Evolutionary conservation across 2,888 invertebrate genomes (phyloP), one percentile per base, ranked within the genome.

Genomic region (Coenonympha glycerion): DNA sequence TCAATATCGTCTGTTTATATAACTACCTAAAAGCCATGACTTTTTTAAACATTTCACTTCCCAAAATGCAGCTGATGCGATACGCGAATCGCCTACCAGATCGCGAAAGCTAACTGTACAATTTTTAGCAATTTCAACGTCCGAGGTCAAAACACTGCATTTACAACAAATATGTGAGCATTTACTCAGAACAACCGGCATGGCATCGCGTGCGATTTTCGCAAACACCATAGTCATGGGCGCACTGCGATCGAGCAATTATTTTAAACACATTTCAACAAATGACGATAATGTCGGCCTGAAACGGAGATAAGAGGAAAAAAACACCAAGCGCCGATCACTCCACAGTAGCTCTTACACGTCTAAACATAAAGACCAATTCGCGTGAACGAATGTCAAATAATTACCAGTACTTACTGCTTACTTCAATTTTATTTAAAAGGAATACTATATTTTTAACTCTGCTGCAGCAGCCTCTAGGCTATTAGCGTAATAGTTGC

Each of bases 211-310:
- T 83, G 86, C 84, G 77, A 79, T 80, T 81, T 80, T 76, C 72
- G 64, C 73, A 74, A 75, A 79, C 79, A 73, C 73, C 75, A 65
- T 68, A 69, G 74, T 75, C 76, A 81, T 77, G 81, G 68, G 77
- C 74, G 71, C 83, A 76, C 74, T 70, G 77, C 73, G 66, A 72
- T 69, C 72, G 70, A 69, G 72, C 84, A 86, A 87, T 87, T 87
- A 87, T 85, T 86, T 85, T 87, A 87, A 87, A 86, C 73, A 83
- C 86, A 80, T 85, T 87, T 86, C 85, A 84, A 86, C 86, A 85
- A 86, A 83, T 81, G 82, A 83, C 73, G 78, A 78, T 84, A 84
- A 85, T 84, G 80, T 79, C 82, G 79, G 85, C 65, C 71, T 66
- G 66, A 68, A 68, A 63, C 63, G 57, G 64, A 77, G 78, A 80